Evolutionary conservation across 2,797 vertebrate species (phyloP).

Genomic region (Amblyraja radiata): DNA sequence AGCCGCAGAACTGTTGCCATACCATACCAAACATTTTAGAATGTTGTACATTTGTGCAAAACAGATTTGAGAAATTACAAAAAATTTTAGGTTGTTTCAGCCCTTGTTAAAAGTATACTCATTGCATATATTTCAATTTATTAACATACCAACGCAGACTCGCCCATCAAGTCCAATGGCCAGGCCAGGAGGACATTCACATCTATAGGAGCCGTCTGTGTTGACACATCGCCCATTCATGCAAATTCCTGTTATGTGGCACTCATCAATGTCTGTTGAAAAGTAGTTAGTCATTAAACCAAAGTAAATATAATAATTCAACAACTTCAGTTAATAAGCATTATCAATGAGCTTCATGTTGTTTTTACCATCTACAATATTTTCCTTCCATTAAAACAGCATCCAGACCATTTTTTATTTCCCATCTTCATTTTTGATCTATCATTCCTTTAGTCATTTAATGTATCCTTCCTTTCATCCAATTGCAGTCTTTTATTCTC

Average conservation of each 20-base stretch:
- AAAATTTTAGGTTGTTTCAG: background rate
- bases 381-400: too few species aligned
- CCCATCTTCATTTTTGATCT: too few species aligned
- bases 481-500: too few species aligned
- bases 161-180: conserved; percentile 34
- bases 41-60: background rate
- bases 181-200: conserved; percentile 39
- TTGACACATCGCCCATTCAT: conserved; percentile 39
- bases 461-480: too few species aligned
- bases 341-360: too few species aligned
- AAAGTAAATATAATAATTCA: background rate
- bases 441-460: too few species aligned
- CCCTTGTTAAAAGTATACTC: background rate
- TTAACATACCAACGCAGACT: conserved; percentile 23
- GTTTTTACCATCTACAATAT: too few species aligned
- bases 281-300: background rate
- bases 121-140: background rate
- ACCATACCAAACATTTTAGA: background rate
- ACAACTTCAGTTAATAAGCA: too few species aligned
- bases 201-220: conserved; percentile 39
- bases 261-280: conserved; percentile 39
- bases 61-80: background rate
- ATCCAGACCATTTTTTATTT: too few species aligned
- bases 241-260: conserved; percentile 37
- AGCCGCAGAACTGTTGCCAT: too few species aligned